These are phyloP conservation scores for Psix sp. DNA, from an alignment of 1,140 invertebrate genomes.

Conservation along the genomic window DNA sequence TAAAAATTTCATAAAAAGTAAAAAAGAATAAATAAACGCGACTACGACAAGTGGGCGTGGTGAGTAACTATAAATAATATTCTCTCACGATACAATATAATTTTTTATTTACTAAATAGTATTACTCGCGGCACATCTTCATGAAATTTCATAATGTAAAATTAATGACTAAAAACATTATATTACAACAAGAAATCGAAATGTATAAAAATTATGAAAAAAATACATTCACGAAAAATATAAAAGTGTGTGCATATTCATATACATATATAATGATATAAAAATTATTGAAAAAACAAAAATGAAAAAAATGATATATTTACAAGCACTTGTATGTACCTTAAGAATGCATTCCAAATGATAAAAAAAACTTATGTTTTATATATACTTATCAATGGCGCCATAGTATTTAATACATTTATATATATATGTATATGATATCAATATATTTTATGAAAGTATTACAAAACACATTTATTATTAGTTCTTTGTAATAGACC, in stretches of 20 bases:
- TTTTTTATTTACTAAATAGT: constrained; percentile 58
- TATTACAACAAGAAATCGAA: constrained; percentile 28
- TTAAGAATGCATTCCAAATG: constrained; percentile 65
- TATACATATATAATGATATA: constrained; percentile 58
- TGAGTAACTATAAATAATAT: constrained; percentile 51
- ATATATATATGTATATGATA: constrained; percentile 67
- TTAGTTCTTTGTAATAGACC: constrained; percentile 73
- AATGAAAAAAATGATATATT: constrained; percentile 60
- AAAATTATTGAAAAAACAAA: constrained; percentile 36
- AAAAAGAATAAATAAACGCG: constrained; percentile 42
- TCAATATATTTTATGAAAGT: constrained; percentile 74
- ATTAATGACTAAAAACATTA: constrained; percentile 37
- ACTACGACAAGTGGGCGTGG: constrained; percentile 65
- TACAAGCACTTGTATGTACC: constrained; percentile 64
- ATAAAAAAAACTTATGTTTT: constrained; percentile 70
- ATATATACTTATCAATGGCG: constrained; percentile 68
- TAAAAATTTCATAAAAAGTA: constrained; percentile 14
- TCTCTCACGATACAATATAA: constrained; percentile 61
- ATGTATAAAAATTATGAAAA: constrained; percentile 29
- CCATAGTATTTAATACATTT: constrained; percentile 70
- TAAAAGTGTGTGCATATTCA: constrained; percentile 64
- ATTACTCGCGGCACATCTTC: constrained; percentile 77
- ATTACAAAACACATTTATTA: constrained; percentile 68
- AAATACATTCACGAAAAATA: constrained; percentile 37
- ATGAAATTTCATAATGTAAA: constrained; percentile 83